Conservation (phyloP, 2,888 invertebrate species). For the Limnephilus auricula region DNA sequence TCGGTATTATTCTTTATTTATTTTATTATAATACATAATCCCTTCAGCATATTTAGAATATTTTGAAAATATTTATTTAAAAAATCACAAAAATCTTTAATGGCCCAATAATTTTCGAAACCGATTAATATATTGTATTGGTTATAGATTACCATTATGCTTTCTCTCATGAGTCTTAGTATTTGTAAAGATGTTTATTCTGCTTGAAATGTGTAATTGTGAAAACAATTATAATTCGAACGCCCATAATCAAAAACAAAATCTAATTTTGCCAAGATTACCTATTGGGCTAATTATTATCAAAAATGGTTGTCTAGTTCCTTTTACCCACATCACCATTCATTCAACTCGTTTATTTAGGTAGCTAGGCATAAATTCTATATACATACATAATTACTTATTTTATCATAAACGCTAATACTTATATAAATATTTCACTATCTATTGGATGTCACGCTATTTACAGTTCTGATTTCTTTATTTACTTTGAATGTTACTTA, state of each 20-base stretch:
- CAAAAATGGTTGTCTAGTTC: not conserved
- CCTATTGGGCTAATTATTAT: no score
- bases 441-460: not conserved
- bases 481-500: slow-evolving; percentile 44
- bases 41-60: not conserved
- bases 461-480: not conserved
- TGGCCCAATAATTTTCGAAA: not conserved
- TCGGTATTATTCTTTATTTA: not conserved
- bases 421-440: slow-evolving; percentile 10
- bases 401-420: not conserved
- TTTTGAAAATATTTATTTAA: not conserved
- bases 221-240: not conserved
- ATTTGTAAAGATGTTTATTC: not conserved
- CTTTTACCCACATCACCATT: not conserved
- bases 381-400: not conserved
- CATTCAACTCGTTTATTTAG: not conserved
- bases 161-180: not conserved
- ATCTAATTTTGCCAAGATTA: not conserved
- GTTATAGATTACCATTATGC: not conserved
- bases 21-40: not conserved
- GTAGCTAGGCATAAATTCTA: not conserved
- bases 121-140: not conserved
- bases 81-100: not conserved
- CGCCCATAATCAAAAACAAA: not conserved
- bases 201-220: not conserved